A percentile compares a stretch with the other conserved stretches of the same genome.
Evolutionary conservation across 2,797 vertebrate genomes (phyloP).

Genomic region (Aplochiton taeniatus): DNA sequence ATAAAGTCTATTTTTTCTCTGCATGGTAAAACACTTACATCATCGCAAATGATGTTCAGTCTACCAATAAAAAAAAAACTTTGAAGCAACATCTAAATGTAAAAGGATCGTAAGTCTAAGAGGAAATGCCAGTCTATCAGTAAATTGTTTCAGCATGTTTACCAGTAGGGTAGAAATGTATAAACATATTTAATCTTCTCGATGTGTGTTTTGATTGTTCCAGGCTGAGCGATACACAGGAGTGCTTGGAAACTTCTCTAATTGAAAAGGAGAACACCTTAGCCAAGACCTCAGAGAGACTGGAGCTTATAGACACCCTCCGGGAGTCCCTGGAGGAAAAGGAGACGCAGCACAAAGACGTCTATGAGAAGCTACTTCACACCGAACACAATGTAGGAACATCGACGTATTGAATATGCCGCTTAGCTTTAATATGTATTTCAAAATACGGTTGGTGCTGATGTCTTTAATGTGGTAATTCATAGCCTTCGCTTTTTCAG

Average conservation of each 20-base stretch:
- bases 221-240: constrained; percentile 84
- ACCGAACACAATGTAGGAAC: constrained; percentile 76
- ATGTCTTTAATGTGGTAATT: no score
- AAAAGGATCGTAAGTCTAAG: no score
- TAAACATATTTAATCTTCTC: neutral
- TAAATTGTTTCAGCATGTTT: no score
- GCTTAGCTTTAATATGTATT: no score
- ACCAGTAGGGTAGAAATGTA: neutral
- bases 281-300: constrained; percentile 74
- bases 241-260: constrained; percentile 84
- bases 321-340: constrained; percentile 76
- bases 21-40: no score
- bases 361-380: constrained; percentile 79
- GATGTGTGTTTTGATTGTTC: neutral
- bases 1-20: no score
- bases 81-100: no score
- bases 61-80: no score
- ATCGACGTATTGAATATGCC: no score
- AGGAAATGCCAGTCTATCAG: no score
- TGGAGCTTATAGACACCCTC: constrained; percentile 77
- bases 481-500: constrained; percentile 57
- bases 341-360: constrained; percentile 76
- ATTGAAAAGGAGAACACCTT: constrained; percentile 86
- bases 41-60: no score
- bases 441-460: no score